Evolutionary conservation across 2,888 invertebrate species (phyloP).

Genomic region (Apodemia duryi): DNA sequence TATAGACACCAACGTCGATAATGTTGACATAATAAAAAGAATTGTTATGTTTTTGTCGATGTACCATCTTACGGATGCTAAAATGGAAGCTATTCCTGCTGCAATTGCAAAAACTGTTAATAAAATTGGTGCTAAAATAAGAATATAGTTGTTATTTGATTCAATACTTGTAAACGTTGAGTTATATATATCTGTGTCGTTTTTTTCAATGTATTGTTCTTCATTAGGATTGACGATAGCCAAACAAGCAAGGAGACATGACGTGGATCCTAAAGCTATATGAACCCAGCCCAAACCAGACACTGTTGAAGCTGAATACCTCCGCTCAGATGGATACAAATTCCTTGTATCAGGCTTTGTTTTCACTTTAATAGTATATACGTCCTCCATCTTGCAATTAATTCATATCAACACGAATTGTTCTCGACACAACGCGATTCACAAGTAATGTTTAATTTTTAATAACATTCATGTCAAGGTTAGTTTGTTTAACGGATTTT

Average conservation of each 20-base stretch:
- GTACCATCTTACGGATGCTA: slow-evolving; percentile 84
- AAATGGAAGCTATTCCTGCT: slow-evolving; percentile 74
- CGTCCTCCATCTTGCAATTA: slow-evolving; percentile 79
- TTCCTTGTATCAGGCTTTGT: slow-evolving; percentile 79
- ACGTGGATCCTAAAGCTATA: slow-evolving; percentile 78
- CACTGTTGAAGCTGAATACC: slow-evolving; percentile 84
- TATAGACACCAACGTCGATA: slow-evolving; percentile 74
- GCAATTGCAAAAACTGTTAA: slow-evolving; percentile 72
- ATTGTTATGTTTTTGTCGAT: slow-evolving; percentile 82
- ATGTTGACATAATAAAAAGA: slow-evolving; percentile 77
- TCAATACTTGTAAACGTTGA: slow-evolving; percentile 27
- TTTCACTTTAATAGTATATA: slow-evolving; percentile 83
- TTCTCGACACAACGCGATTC: slow-evolving; percentile 1
- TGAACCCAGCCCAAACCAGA: slow-evolving; percentile 82
- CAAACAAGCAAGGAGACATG: slow-evolving; percentile 77
- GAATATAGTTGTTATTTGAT: slow-evolving; percentile 44
- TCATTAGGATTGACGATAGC: slow-evolving; percentile 60
- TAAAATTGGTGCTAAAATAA: slow-evolving; percentile 71
- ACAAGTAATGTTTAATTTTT: slow-evolving; percentile 18
- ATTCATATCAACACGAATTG: slow-evolving; percentile 35
- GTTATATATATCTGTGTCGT: slow-evolving; percentile 30
- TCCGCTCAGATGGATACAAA: slow-evolving; percentile 82
- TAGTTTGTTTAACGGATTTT: slow-evolving; percentile 34
- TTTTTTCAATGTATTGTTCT: slow-evolving; percentile 27
- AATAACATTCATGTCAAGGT: slow-evolving; percentile 29